Base-by-base conservation (phyloP, 2,888 invertebrate genomes). In the Eudasyphora cyanicolor region DNA sequence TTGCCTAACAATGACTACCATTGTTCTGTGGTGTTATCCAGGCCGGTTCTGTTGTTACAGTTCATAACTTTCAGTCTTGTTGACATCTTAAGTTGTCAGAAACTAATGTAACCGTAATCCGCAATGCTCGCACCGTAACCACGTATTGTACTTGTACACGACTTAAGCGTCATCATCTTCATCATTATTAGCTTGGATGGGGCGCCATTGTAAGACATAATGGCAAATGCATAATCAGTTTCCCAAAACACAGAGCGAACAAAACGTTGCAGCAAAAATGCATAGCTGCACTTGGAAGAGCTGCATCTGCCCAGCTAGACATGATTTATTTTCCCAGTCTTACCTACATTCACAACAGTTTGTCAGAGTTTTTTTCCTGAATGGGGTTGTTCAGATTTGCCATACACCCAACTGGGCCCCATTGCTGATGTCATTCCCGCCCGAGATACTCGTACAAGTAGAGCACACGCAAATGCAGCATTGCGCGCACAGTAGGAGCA, bases 61-160 rank as follows among this genome's bases (percentile, higher is more conserved):
- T 78, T 83, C 89, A 89, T 88, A 88, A 87, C 88, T 87, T 87
- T 86, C 71, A 57, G 35, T 86, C 89, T 87, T 88, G 89, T 90
- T 89, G 89, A 89, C 89, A 90, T 84, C 85, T 82, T 80, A 80
- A 86, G 82, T 79, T 81, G 42, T 29, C 80, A 76, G 38, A 73
- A 71, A 74, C 27, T 38, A 54, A 76, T 57, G 19, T 73, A 85
- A n/a, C n/a, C n/a, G n/a, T n/a, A n/a, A n/a, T n/a, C n/a, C 73
- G 79, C 71, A 71, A 76, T 74, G 74, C 81, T 75, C 71, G 79
- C 71, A 75, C 14, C 54, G 17, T 87, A 84, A 21, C 21, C 29
- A 51, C 17, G 51, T 17, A n/a, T n/a, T 86, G 89, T 87, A 86
- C 29, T 29, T 24, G 29, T 84, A 73, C 73, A 64, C 21, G 76